phyloP scores from a whole-genome alignment of 1,140 invertebrate genomes.

The Leptopilina clavipes region DNA sequence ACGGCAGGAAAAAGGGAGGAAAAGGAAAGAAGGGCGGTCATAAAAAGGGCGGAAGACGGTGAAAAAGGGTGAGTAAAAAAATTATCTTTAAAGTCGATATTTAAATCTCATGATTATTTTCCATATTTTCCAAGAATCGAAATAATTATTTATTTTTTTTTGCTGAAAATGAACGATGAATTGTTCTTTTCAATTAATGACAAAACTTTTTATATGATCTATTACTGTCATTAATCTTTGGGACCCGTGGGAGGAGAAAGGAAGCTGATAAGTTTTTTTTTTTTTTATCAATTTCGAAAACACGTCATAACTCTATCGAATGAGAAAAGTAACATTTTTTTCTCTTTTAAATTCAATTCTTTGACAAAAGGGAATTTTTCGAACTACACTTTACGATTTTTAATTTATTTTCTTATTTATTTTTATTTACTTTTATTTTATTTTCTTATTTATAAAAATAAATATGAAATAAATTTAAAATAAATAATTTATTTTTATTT shows the following conservation, averaged over 20 bases:
- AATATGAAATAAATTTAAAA: too few species aligned
- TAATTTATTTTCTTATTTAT: too few species aligned
- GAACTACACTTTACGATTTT: too few species aligned
- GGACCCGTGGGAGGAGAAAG: background rate
- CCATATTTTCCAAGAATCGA: background rate
- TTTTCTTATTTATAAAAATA: too few species aligned
- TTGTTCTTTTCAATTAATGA: constrained; percentile 8
- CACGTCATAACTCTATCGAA: background rate
- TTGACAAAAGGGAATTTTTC: too few species aligned
- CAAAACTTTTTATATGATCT: background rate
- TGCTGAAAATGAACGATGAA: too few species aligned
- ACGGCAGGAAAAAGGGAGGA: constrained; percentile 60
- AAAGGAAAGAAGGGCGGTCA: constrained; percentile 57
- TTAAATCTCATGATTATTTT: too few species aligned
- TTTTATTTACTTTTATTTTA: too few species aligned
- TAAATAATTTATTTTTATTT: too few species aligned
- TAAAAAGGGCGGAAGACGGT: constrained; percentile 28
- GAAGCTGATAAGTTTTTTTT: background rate
- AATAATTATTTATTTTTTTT: background rate
- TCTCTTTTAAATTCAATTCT: background rate
- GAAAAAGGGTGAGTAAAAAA: constrained; percentile 22
- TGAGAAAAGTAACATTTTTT: background rate
- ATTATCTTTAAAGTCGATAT: constrained; percentile 27
- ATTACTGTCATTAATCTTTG: background rate
- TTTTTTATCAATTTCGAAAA: background rate